A percentile compares a stretch with the other conserved stretches of the same genome.
Evolutionary conservation across 1,140 invertebrate species (phyloP).

Genomic region (Bombus pyrosoma): DNA sequence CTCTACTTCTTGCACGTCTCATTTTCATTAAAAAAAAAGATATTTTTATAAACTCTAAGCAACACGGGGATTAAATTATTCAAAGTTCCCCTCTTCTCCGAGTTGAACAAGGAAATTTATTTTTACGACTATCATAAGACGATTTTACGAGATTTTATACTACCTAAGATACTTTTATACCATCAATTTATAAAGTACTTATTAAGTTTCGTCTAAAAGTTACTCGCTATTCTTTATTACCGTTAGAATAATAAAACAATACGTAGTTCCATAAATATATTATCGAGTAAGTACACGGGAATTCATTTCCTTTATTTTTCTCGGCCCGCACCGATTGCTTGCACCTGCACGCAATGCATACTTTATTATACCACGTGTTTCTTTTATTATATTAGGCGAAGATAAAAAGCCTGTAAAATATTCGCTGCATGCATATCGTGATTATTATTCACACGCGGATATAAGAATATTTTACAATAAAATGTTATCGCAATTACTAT

Average conservation of each 20-base stretch:
- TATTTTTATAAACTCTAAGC: not conserved
- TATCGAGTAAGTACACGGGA: too few relatives aligned
- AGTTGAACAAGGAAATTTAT: not conserved
- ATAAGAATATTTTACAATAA: not conserved
- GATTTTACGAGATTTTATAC: slow-evolving; percentile 7
- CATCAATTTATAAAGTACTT: not conserved
- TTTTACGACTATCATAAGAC: not conserved
- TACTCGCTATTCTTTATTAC: not conserved
- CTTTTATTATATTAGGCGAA: slow-evolving; percentile 9
- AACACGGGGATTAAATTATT: not conserved
- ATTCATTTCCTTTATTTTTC: too few relatives aligned
- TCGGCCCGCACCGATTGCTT: not conserved
- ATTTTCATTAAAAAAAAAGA: not conserved
- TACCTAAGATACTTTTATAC: not conserved
- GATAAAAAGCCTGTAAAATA: slow-evolving; percentile 14
- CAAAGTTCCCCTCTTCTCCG: not conserved
- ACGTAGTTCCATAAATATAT: too few relatives aligned
- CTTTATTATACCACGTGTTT: not conserved
- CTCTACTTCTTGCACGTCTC: not conserved
- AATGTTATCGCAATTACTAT: not conserved
- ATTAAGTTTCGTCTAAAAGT: not conserved
- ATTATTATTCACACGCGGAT: not conserved
- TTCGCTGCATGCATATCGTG: not conserved
- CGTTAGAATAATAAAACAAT: not conserved
- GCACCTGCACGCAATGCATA: not conserved